Evolutionary conservation across 2,888 invertebrate species (phyloP).

Genomic region (Amphipyra tragopoginis): DNA sequence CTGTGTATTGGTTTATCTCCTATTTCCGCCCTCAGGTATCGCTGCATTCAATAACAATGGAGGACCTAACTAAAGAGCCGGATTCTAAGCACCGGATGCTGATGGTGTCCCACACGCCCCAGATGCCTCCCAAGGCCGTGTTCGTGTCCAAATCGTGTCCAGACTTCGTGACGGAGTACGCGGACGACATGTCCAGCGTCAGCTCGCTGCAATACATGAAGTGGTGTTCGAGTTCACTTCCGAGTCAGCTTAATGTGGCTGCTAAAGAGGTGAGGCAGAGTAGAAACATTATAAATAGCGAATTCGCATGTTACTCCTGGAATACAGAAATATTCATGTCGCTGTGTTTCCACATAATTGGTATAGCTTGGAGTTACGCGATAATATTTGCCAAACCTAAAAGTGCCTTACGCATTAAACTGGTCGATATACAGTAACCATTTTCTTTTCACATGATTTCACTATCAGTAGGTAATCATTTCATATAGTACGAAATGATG

Average conservation of each 20-base stretch:
- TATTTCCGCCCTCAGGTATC: constrained; percentile 88
- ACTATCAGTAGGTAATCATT: too few species aligned
- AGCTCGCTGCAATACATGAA: constrained; percentile 53
- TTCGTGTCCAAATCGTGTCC: constrained; percentile 96
- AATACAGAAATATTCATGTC: too few species aligned
- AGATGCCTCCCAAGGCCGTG: constrained; percentile 82
- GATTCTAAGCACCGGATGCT: constrained; percentile 95
- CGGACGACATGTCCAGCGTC: constrained; percentile 53
- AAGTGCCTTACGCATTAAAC: too few species aligned
- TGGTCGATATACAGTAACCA: too few species aligned
- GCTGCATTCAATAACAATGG: constrained; percentile 96
- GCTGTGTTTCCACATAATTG: too few species aligned
- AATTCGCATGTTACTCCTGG: too few species aligned
- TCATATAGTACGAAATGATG: too few species aligned
- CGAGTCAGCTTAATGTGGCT: constrained; percentile 69
- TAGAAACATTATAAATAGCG: too few species aligned
- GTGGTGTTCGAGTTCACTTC: constrained; percentile 69
- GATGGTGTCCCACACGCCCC: constrained; percentile 93
- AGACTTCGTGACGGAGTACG: constrained; percentile 86
- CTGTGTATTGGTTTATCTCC: background rate
- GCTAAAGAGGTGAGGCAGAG: constrained; percentile 64
- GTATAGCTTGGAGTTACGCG: too few species aligned
- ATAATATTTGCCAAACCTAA: too few species aligned
- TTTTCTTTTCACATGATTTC: too few species aligned
- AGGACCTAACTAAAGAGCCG: constrained; percentile 95